Evolutionary conservation across 2,888 invertebrate genomes (phyloP).

Genomic region (Phengaris alcon): DNA sequence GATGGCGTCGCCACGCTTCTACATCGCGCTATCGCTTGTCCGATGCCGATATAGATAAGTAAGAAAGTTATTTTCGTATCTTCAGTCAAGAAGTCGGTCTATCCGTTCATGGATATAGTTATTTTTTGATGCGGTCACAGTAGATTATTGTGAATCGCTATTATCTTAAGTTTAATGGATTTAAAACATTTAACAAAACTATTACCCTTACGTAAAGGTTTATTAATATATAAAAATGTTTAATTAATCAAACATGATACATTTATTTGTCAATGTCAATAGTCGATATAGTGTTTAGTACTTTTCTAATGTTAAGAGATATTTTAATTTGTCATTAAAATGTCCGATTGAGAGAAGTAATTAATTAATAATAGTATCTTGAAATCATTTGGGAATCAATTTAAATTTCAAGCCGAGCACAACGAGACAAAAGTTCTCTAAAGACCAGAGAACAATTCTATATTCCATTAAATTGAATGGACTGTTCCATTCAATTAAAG

Average conservation of each 20-base stretch:
- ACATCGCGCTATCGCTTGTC: neutral
- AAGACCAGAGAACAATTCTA: neutral
- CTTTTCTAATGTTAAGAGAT: too few species aligned
- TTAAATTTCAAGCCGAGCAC: constrained; percentile 7
- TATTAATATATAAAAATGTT: too few species aligned
- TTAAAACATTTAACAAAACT: too few species aligned
- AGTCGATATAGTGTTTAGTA: too few species aligned
- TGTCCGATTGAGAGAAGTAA: too few species aligned
- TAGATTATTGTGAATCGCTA: neutral
- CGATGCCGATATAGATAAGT: neutral
- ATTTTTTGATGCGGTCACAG: neutral
- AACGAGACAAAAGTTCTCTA: constrained; percentile 22
- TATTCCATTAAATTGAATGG: constrained; percentile 18
- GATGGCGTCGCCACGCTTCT: neutral
- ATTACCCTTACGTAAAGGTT: too few species aligned
- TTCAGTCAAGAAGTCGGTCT: neutral
- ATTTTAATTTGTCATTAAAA: too few species aligned
- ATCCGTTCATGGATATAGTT: neutral
- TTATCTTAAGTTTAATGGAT: too few species aligned
- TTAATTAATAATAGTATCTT: neutral
- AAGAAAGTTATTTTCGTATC: neutral
- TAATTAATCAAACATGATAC: too few species aligned
- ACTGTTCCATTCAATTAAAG: too few species aligned
- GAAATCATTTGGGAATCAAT: neutral
- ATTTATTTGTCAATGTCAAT: too few species aligned